These are phyloP conservation scores for Caenorhabditis inopinata DNA, from an alignment of 1,140 invertebrate genomes.

Conservation along the genomic window DNA sequence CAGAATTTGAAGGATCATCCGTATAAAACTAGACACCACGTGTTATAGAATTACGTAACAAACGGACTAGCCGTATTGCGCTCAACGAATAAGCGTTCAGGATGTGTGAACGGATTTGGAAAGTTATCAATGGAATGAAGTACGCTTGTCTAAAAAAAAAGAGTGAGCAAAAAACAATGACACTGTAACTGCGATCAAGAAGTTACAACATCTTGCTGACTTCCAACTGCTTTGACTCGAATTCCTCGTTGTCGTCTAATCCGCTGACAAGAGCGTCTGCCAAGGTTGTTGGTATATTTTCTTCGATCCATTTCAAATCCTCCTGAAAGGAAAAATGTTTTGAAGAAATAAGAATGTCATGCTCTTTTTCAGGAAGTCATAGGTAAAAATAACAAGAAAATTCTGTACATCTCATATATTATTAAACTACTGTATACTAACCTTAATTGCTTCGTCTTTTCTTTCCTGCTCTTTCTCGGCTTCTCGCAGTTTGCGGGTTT, in stretches of 20 bases:
- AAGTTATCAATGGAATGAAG: neutral
- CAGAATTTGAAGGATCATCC: neutral
- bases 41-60: neutral
- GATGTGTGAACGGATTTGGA: too few species aligned
- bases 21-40: slow-evolving; percentile 31
- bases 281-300: slow-evolving; percentile 69
- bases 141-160: neutral
- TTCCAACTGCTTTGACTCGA: slow-evolving; percentile 69
- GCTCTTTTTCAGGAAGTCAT: slow-evolving; percentile 4
- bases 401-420: too few species aligned
- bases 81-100: neutral
- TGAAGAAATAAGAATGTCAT: slow-evolving; percentile 43
- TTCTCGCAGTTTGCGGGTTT: slow-evolving; percentile 42
- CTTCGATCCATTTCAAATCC: slow-evolving; percentile 70
- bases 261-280: slow-evolving; percentile 67
- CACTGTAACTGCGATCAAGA: too few species aligned
- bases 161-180: too few species aligned
- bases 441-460: slow-evolving; percentile 40
- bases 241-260: slow-evolving; percentile 69
- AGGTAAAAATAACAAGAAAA: too few species aligned
- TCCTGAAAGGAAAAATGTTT: slow-evolving; percentile 63
- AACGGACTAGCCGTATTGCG: slow-evolving; percentile 27
- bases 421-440: neutral
- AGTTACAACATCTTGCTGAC: slow-evolving; percentile 69
- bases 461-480: slow-evolving; percentile 30